A percentile compares a stretch with the other conserved stretches of the same genome.
phyloP scores from a whole-genome alignment of 2,113 vertebrate species.

The Ahaetulla prasina region DNA sequence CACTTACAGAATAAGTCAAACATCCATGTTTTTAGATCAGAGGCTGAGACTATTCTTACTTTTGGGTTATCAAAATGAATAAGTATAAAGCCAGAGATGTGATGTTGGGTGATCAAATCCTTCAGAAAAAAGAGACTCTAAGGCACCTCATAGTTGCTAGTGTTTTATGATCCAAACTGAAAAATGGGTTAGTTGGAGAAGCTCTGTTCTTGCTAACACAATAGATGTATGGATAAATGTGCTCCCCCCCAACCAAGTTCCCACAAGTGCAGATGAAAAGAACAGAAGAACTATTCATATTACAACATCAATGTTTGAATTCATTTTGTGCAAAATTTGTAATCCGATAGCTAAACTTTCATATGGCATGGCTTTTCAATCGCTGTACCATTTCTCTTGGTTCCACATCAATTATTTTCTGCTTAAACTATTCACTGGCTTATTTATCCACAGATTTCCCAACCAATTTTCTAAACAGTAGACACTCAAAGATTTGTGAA shows the following conservation, averaged over 20 bases:
- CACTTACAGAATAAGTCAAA: slow-evolving; percentile 10
- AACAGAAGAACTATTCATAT: neutral
- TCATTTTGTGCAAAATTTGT: neutral
- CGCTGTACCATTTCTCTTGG: neutral
- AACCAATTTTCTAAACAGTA: neutral
- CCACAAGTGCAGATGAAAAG: neutral
- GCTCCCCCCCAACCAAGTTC: neutral
- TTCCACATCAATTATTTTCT: neutral
- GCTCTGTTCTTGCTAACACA: neutral
- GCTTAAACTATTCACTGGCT: neutral
- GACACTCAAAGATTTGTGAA: neutral
- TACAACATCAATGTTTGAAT: neutral
- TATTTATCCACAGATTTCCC: neutral
- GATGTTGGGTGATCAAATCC: neutral
- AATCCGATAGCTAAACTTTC: neutral
- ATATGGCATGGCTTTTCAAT: neutral
- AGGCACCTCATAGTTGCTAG: slow-evolving; percentile 1
- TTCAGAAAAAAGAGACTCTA: neutral
- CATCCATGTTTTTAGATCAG: neutral
- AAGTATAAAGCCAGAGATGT: neutral
- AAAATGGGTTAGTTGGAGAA: neutral
- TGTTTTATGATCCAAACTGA: neutral
- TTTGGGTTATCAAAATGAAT: slow-evolving; percentile 4
- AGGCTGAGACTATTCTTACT: neutral
- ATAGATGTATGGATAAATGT: fast-evolving